A percentile compares a stretch with the other conserved stretches of the same genome.
phyloP scores from a whole-genome alignment of 1,140 invertebrate species.

The Drosophila sproati region DNA sequence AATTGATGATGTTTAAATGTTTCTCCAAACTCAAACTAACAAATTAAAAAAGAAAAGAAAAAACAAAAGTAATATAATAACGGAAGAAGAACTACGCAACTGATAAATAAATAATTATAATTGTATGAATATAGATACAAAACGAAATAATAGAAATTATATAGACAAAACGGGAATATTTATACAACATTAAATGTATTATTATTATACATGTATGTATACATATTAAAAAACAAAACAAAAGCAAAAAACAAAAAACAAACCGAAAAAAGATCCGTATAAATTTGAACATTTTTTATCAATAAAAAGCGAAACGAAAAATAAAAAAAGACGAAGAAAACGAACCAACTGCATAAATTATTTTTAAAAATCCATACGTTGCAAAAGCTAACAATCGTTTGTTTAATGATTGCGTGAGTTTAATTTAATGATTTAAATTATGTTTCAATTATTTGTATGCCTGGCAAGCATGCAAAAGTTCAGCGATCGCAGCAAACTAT shows the following conservation, averaged over 20 bases:
- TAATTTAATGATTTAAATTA: no score
- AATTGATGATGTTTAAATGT: conserved; percentile 70
- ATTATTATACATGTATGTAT: conserved; percentile 76
- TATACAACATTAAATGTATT: conserved; percentile 79
- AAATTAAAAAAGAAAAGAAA: conserved; percentile 35
- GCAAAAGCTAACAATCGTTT: no score
- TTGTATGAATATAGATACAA: conserved; percentile 59
- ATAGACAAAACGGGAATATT: conserved; percentile 78
- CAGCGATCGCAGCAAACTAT: no score
- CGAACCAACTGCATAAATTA: conserved; percentile 21
- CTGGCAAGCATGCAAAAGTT: no score
- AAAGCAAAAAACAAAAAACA: conserved; percentile 33
- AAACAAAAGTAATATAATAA: conserved; percentile 23
- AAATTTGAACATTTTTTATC: conserved; percentile 82
- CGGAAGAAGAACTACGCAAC: conserved; percentile 56
- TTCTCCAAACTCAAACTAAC: conserved; percentile 47
- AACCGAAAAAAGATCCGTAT: conserved; percentile 54
- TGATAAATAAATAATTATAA: conserved; percentile 48
- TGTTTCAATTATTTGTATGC: no score
- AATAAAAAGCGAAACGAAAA: conserved; percentile 70
- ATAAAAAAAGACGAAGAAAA: conserved; percentile 52
- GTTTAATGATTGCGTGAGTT: no score
- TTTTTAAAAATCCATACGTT: conserved; percentile 2
- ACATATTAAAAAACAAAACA: conserved; percentile 53
- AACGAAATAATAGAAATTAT: conserved; percentile 77